Percentiles rank a stretch among this genome's conserved stretches.
Evolutionary conservation across 2,888 invertebrate species (phyloP).

Genomic region (Penaeus monodon): DNA sequence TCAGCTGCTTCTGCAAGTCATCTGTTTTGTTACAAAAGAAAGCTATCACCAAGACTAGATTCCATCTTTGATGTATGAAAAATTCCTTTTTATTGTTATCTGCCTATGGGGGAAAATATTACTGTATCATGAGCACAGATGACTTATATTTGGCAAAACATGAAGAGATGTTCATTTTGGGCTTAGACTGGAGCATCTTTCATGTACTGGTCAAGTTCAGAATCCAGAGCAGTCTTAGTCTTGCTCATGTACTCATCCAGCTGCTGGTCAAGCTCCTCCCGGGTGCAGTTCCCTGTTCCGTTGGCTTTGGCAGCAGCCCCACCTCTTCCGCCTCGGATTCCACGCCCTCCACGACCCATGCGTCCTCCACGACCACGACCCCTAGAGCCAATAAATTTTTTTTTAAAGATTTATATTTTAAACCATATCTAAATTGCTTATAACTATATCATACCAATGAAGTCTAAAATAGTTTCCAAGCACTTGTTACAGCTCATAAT

Average conservation of each 20-base stretch:
- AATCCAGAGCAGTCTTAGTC: conserved; percentile 75
- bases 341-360: conserved; percentile 66
- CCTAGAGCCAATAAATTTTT: conserved; percentile 14
- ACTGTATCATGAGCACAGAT: too few species aligned
- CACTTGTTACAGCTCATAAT: too few species aligned
- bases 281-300: conserved; percentile 69
- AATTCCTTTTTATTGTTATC: too few species aligned
- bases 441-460: too few species aligned
- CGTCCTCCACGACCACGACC: conserved; percentile 50
- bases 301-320: conserved; percentile 64
- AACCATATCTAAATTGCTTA: too few species aligned
- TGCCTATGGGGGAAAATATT: too few species aligned
- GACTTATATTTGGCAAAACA: too few species aligned
- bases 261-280: conserved; percentile 79
- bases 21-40: too few species aligned
- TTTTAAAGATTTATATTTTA: background rate
- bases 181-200: conserved; percentile 68
- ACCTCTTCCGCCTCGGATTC: conserved; percentile 66
- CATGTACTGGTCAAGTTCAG: conserved; percentile 76
- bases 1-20: too few species aligned
- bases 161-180: background rate
- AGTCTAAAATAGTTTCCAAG: too few species aligned
- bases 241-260: conserved; percentile 81
- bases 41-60: too few species aligned
- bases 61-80: too few species aligned